Base-by-base conservation (phyloP, 2,888 invertebrate species). In the Rhagonycha lutea region DNA sequence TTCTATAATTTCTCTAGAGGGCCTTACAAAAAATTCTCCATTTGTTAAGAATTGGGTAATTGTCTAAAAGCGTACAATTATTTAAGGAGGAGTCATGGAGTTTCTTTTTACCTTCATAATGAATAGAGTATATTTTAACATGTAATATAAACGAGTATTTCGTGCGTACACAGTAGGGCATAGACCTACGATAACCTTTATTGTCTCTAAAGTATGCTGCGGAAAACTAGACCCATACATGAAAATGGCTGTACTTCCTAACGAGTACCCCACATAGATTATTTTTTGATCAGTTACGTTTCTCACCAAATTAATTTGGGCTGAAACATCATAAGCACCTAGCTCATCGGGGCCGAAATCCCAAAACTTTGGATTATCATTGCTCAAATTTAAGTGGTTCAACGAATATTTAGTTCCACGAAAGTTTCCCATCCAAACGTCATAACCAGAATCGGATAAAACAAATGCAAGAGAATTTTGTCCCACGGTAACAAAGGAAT, bases 241-340 rank as follows among this genome's bases (percentile, higher is more conserved):
- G n/a, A n/a, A 82, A 92, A 92, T 78, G 92, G 91, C 88, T 0
- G 94, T 92, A 0, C 94, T 93, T 2, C 96, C 96, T 91, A 96
- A 95, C 0, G 95, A 96, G 86, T 96, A 95, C 0, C 96, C 97
- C 62, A 96, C 88, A 84, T 95, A 96, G 81, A 91, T 90, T 28
- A 93, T 79, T 4, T 80, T 82, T 18, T 80, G 75, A 11, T 81
- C 82, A 0, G 86, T 85, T 73, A 83, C 75, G 7, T 77, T 29
- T 3, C 83, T 70, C 14, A 87, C 85, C 10, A 83, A 81, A 18
- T 84, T 78, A 29, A 87, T 83, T 62, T 83, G 83, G 2, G 85
- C 83, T 29, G 86, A 86, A 9, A 86, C 75, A 76, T 87, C 87
- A 61, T 83, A 80, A 8, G 83, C 65, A 12, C 83, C 84, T n/a